A percentile compares a stretch with the other conserved stretches of the same genome.
These are phyloP conservation scores for Protosalanx chinensis DNA, from an alignment of 2,797 vertebrate genomes.

Conservation along the genomic window DNA sequence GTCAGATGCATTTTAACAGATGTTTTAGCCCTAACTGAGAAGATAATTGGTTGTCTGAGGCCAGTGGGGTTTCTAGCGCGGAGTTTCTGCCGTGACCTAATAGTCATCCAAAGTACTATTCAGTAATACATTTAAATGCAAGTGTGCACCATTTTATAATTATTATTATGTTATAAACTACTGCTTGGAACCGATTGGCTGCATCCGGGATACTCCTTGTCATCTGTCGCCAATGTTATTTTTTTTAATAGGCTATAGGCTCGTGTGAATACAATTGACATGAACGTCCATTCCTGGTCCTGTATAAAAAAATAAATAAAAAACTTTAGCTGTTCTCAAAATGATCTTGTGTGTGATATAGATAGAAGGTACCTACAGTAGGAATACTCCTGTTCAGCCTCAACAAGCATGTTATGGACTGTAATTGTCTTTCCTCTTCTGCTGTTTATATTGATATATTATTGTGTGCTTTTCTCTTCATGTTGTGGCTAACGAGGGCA, in stretches of 20 bases:
- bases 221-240: neutral
- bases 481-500: conserved; percentile 64
- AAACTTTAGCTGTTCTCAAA: neutral
- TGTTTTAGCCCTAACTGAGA: conserved; percentile 42
- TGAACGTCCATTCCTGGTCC: neutral
- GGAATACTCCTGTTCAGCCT: conserved; percentile 46
- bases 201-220: too few species aligned
- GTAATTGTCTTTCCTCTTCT: conserved; percentile 43
- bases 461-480: conserved; percentile 51
- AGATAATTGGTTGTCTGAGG: conserved; percentile 48
- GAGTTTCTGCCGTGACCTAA: too few species aligned
- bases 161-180: too few species aligned
- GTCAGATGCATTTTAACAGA: conserved; percentile 20
- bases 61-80: conserved; percentile 56
- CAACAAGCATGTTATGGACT: conserved; percentile 46
- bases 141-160: too few species aligned
- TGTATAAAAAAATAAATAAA: neutral
- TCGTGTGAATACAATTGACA: neutral
- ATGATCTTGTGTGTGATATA: too few species aligned
- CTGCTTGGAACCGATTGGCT: too few species aligned
- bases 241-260: neutral
- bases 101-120: conserved; percentile 21
- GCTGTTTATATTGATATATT: conserved; percentile 75
- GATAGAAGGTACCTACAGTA: neutral
- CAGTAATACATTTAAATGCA: neutral